Base-by-base conservation (phyloP, 2,113 vertebrate species). In the Excalfactoria chinensis region DNA sequence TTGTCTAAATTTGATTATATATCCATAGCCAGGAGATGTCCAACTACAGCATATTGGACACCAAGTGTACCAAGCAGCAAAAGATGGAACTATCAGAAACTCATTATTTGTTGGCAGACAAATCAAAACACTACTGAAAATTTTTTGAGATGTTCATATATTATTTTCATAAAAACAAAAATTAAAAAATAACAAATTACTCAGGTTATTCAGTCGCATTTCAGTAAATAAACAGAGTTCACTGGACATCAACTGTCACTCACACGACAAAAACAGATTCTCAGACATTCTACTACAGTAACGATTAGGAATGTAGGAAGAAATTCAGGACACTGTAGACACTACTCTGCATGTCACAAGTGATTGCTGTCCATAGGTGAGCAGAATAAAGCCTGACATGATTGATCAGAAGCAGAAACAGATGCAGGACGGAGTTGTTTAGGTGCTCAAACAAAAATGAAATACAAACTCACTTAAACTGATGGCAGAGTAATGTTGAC, bases 81-180 rank as follows among this genome's bases (percentile, higher is more conserved):
- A 84, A 88, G 34, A 79, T 60, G 7, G 19, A 67, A 51, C 12
- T 40, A 43, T 7, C 40, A n/a, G 14, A 16, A 88, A 51, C 14
- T 64, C 11, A 21, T 0, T 58, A 59, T 59, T 67, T 84, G 49
- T 46, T 71, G 59, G 71, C 63, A 86, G 43, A 5, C 0, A 0
- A 69, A 64, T 15, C 55, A 90, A 93, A 86, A 69, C 5, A 4
- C 17, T 34, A 5, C 12, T 55, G n/a, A 56, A 88, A 92, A 34
- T 26, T 12, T 68, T 12, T 3, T 75, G 77, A 74, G 40, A 69
- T 51, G 67, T 53, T 69, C 48, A 78, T 64, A 17, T 73, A 70
- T 77, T 84, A 58, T 48, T 56, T 62, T 55, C 12, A 59, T 40
- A 66, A 48, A 64, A 2, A 48, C 13, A 14, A 37, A 17, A 34